Evolutionary conservation across 2,797 vertebrate species (phyloP).

Genomic region (Semotilus atromaculatus): DNA sequence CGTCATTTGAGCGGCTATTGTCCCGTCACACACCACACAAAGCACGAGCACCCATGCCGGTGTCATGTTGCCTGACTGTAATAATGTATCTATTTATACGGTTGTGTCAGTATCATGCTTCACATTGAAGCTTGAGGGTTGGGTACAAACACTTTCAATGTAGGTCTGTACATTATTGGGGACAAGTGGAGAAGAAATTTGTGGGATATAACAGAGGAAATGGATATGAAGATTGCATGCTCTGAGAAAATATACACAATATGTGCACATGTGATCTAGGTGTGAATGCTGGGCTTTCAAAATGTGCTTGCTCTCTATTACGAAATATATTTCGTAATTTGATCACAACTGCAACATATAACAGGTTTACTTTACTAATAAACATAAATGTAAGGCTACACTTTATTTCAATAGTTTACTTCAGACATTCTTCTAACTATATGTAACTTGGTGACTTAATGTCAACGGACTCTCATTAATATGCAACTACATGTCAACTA

Average conservation of each 20-base stretch:
- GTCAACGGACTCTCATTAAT: neutral
- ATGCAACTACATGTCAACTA: neutral
- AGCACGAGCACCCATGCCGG: constrained; percentile 8
- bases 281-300: neutral
- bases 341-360: neutral
- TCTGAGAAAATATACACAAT: neutral
- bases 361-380: neutral
- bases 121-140: constrained; percentile 23
- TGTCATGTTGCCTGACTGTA: constrained; percentile 57
- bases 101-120: constrained; percentile 39
- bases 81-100: constrained; percentile 61
- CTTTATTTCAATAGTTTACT: neutral
- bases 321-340: neutral
- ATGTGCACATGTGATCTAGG: neutral
- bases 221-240: neutral
- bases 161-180: neutral
- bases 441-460: neutral
- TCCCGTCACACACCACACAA: constrained; percentile 41
- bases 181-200: neutral
- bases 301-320: neutral
- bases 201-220: neutral
- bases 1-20: constrained; percentile 44
- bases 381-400: neutral
- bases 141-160: neutral
- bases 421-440: neutral